phyloP scores from a whole-genome alignment of 2,888 invertebrate species.

The Leptinotarsa haldemani region DNA sequence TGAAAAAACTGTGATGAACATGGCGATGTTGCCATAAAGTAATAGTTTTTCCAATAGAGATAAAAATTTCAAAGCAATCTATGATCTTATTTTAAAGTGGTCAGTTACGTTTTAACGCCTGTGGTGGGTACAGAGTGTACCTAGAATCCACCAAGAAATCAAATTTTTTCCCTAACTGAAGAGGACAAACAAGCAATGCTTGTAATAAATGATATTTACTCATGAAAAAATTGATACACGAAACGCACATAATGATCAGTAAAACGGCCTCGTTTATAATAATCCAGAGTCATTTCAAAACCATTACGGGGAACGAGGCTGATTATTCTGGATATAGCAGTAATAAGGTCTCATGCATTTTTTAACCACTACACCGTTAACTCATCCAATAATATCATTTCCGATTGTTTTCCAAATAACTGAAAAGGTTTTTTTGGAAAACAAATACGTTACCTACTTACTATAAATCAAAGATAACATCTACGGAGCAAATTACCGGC shows the following conservation, averaged over 20 bases:
- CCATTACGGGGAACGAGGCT: slow-evolving; percentile 31
- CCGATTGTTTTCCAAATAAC: slow-evolving; percentile 32
- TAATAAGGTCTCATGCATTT: slow-evolving; percentile 33
- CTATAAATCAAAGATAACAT: slow-evolving; percentile 63
- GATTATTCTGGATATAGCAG: slow-evolving; percentile 24
- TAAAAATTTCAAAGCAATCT: no score
- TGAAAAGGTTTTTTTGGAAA: slow-evolving; percentile 40
- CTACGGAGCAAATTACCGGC: slow-evolving; percentile 59
- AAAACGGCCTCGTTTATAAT: slow-evolving; percentile 25
- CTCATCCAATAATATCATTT: slow-evolving; percentile 32
- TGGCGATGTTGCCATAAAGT: no score
- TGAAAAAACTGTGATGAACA: no score
- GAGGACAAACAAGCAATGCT: not conserved
- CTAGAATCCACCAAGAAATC: no score
- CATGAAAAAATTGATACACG: not conserved
- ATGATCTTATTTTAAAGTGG: no score
- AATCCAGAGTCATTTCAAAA: slow-evolving; percentile 34
- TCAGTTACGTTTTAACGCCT: no score
- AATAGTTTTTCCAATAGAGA: no score
- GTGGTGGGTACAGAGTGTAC: no score
- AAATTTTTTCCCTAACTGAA: no score
- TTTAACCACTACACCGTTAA: slow-evolving; percentile 31
- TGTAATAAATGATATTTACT: not conserved
- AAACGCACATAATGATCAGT: not conserved
- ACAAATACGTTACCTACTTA: slow-evolving; percentile 58